phyloP scores from a whole-genome alignment of 2,888 invertebrate species.

The Platerodrilus igneus region DNA sequence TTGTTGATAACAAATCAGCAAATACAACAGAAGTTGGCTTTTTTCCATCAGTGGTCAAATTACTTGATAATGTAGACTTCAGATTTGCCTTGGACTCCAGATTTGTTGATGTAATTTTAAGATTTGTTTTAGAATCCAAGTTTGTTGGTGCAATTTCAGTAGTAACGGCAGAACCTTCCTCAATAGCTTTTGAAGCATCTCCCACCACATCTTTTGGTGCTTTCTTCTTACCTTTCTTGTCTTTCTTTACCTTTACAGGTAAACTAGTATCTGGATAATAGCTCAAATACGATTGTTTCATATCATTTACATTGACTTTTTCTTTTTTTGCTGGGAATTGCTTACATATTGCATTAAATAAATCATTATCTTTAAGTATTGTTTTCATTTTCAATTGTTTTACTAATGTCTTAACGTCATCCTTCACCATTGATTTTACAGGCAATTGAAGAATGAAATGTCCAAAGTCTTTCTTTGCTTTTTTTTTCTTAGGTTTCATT shows the following conservation, averaged over 20 bases:
- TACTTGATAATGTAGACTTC: no score
- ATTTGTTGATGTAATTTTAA: no score
- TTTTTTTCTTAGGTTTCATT: slow-evolving; percentile 48
- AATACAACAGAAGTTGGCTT: no score
- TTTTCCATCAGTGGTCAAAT: no score
- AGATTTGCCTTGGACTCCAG: no score
- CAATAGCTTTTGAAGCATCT: neutral
- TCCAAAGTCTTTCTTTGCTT: slow-evolving; percentile 47
- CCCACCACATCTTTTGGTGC: neutral
- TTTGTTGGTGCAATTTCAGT: slow-evolving; percentile 5
- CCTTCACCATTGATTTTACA: slow-evolving; percentile 36
- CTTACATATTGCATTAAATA: slow-evolving; percentile 40
- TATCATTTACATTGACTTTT: slow-evolving; percentile 39
- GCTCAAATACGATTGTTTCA: slow-evolving; percentile 45
- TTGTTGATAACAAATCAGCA: no score
- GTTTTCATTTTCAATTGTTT: slow-evolving; percentile 42
- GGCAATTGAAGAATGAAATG: slow-evolving; percentile 46
- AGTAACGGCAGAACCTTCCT: no score
- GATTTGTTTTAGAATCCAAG: no score
- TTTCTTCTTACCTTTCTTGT: slow-evolving; percentile 24
- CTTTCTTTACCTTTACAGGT: slow-evolving; percentile 37
- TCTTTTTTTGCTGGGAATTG: slow-evolving; percentile 42
- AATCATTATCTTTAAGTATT: slow-evolving; percentile 39
- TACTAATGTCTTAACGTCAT: slow-evolving; percentile 37
- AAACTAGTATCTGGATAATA: slow-evolving; percentile 47